Evolutionary conservation across 2,113 vertebrate species (phyloP), one percentile per base, ranked within the genome.

Genomic region (Gnathonemus longibarbis): DNA sequence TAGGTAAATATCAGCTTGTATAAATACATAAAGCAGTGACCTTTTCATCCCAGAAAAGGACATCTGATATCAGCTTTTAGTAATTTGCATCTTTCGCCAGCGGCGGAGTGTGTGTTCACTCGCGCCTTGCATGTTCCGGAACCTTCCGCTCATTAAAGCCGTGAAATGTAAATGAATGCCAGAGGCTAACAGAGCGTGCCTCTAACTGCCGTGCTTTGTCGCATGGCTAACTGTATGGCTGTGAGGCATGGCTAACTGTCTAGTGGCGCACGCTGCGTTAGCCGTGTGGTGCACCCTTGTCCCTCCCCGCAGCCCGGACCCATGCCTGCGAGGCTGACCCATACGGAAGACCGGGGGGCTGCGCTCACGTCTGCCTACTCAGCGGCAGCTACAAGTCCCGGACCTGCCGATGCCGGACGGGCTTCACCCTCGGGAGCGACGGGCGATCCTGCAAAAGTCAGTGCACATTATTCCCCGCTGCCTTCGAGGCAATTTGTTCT

Each of bases 361-460:
- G 97, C 83, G 94, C 94, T 0, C 97, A 97, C 94, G 92, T 97
- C 95, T 97, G 97, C 95, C 95, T 97, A 90, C 96, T 97, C 91
- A 94, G 96, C 92, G 95, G 93, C 95, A 96, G 93, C 92, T 96
- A 97, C 93, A 97, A 97, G 92, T 93, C 95, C 56, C 92, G 96
- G 92, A 96, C 96, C 48, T 97, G 97, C 94, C 97, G 96, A 93
- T 97, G 97, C 93, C 96, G 94, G 93, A 96, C 95, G 13, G 97
- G 96, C 91, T 97, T 96, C 94, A 93, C 95, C 93, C 92, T 97
- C 93, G 95, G 94, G 17, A 96, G 90, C 0, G 96, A 97, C 42
- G 94, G 96, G 93, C 96, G 92, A 93, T 96, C 96, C 90, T 97
- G 97, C 95, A 97, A 97, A 97, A 96, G 97, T 97, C 96, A 53